Evolutionary conservation across 1,140 invertebrate species (phyloP), one percentile per base, ranked within the genome.

Genomic region (Drosophila carrolli): DNA sequence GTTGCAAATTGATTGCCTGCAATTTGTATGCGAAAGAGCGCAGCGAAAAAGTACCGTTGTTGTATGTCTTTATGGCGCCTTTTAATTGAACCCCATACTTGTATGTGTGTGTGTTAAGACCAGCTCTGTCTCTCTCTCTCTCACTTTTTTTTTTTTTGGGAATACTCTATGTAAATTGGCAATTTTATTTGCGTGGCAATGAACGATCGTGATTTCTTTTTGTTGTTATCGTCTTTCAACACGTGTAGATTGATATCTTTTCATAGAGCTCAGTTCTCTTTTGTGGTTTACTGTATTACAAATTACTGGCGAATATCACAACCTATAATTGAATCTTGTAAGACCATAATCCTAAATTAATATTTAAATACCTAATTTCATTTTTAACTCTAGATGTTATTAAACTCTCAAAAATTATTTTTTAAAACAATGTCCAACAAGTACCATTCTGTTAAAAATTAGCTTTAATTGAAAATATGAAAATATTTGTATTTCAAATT

Each of bases 1-100:
- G 41, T 38, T 50, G 60, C 57, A 65, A 88, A 88, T 82, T 88
- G 80, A 88, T 88, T 88, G 83, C 79, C 66, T 73, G 83, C 83
- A 77, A 88, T 88, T 83, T 89, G 59, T 63, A 88, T 88, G 79
- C 83, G 72, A 62, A 56, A 40, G 68, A 46, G 61, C 71, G 55
- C 57, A 68, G 47, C 32, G 23, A 61, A 51, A 82, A 80, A 70
- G 40, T 77, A 88, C 76, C 79, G 84, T 80, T 86, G 73, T 50
- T 56, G 53, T 66, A 41, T 72, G 59, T 66, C 65, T 75, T 73
- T 62, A 78, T 78, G 50, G 78, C 83, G 71, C 67, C 57, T 73
- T 86, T 75, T 76, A 83, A 88, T 88, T 88, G 73, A 83, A 75
- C 19, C 23, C 35, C 55, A 23, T 44, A 8, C 11, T 35, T 35